Conservation (phyloP, 1,140 invertebrate genomes). For the Stegodyphus dumicola region DNA sequence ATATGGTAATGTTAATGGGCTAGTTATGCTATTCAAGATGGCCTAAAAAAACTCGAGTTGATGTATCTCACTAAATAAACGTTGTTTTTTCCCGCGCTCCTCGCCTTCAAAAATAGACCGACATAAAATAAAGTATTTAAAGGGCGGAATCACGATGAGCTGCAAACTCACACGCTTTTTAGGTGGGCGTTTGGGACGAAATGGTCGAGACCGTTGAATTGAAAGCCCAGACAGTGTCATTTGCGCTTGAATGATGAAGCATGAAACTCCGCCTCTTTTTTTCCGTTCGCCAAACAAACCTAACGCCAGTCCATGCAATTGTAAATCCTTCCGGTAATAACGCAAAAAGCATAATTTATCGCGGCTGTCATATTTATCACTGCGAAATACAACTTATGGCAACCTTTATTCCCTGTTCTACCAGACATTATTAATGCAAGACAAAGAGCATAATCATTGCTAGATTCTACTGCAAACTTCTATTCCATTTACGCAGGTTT, state of each 20-base stretch:
- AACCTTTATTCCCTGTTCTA: background rate
- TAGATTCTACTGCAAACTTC: background rate
- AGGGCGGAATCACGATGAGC: no score
- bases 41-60: no score
- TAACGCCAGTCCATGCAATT: background rate
- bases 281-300: slow-evolving; percentile 1
- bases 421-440: background rate
- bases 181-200: no score
- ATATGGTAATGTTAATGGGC: no score
- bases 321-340: slow-evolving; percentile 20
- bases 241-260: slow-evolving; percentile 14
- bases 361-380: slow-evolving; percentile 20
- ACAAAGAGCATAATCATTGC: background rate
- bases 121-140: no score
- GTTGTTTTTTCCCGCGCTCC: no score
- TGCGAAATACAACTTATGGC: no score
- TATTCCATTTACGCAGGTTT: background rate
- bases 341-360: slow-evolving; percentile 5
- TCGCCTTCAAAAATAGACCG: no score
- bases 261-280: slow-evolving; percentile 15
- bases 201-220: no score
- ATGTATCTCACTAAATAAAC: no score
- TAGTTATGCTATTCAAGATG: no score
- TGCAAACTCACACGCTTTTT: no score
- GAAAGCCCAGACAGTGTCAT: background rate